Evolutionary conservation across 2,888 invertebrate species (phyloP), one percentile per base, ranked within the genome.

Genomic region (Sminthurides aquaticus): DNA sequence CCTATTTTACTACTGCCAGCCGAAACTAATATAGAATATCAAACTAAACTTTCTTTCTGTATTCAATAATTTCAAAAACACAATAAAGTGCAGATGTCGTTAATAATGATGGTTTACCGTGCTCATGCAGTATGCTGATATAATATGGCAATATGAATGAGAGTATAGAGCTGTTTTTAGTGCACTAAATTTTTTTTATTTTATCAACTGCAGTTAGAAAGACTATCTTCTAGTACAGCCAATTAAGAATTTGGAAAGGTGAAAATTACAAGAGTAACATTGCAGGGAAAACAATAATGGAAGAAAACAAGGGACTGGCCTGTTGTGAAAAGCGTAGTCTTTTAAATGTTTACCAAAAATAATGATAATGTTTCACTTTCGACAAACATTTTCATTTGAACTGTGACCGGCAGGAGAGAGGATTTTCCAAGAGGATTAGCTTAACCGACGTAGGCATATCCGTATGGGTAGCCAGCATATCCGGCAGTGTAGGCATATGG

Each of bases 361-460:
- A 22, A 52, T 15, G 52, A 15, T 52, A 20, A 20, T 22, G 20
- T 8, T 52, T 52, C 20, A 52, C 22, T 52, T 20, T 20, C 5
- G 52, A 52, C 18, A 8, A 52, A 5, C 20, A 8, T 20, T 8
- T 52, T 52, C 11, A 20, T 52, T 54, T 55, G 55, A 55, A 56
- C 49, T 52, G 28, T 59, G n/a, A 60, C 25, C 60, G 24, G 60
- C 24, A 43, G 8, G 55, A 22, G 8, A n/a, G n/a, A n/a, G n/a
- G n/a, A n/a, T n/a, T n/a, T n/a, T 48, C 22, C 1, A 34, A 22
- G 1, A n/a, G n/a, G 29, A 34, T 20, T 20, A 29, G n/a, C n/a
- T 59, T 48, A 54, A 64, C 64, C 64, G 27, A 52, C 58, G 64
- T 59, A 58, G 25, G 22, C 54, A 11, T 56, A 55, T 43, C 56